phyloP scores from a whole-genome alignment of 1,140 invertebrate genomes.

The Leptestheria dahalacensis region DNA sequence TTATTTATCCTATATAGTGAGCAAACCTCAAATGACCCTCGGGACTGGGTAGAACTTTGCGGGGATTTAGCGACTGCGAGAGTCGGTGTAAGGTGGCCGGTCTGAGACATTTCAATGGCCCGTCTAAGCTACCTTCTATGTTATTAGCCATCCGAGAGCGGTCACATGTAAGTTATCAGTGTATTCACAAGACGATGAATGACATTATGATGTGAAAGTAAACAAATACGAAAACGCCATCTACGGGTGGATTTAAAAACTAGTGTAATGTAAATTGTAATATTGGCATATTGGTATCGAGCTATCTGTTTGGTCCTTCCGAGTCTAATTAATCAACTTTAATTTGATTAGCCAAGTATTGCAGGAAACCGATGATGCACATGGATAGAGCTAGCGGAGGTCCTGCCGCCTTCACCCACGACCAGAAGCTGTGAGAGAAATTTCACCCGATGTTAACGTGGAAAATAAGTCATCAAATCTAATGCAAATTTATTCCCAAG shows the following conservation, averaged over 20 bases:
- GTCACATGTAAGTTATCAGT: no score
- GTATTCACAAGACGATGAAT: no score
- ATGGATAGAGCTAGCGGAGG: slow-evolving; percentile 45
- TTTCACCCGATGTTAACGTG: neutral
- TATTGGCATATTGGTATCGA: no score
- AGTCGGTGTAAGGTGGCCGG: slow-evolving; percentile 17
- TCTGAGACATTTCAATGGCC: slow-evolving; percentile 13
- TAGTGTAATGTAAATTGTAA: no score
- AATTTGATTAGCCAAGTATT: neutral
- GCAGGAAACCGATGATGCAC: neutral
- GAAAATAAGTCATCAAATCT: neutral
- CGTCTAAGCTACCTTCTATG: neutral
- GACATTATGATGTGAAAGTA: no score
- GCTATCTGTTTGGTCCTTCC: neutral
- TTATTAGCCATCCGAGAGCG: neutral
- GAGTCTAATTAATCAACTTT: neutral
- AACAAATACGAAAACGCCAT: no score
- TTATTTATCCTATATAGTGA: slow-evolving; percentile 1
- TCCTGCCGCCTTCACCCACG: slow-evolving; percentile 53
- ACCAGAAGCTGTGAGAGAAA: slow-evolving; percentile 38
- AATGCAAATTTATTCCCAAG: neutral
- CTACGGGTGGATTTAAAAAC: no score
- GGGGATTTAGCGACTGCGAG: slow-evolving; percentile 36
- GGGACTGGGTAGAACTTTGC: slow-evolving; percentile 38
- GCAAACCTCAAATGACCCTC: slow-evolving; percentile 37